Conservation (phyloP, 2,797 vertebrate species). For the Onychomys torridus region DNA sequence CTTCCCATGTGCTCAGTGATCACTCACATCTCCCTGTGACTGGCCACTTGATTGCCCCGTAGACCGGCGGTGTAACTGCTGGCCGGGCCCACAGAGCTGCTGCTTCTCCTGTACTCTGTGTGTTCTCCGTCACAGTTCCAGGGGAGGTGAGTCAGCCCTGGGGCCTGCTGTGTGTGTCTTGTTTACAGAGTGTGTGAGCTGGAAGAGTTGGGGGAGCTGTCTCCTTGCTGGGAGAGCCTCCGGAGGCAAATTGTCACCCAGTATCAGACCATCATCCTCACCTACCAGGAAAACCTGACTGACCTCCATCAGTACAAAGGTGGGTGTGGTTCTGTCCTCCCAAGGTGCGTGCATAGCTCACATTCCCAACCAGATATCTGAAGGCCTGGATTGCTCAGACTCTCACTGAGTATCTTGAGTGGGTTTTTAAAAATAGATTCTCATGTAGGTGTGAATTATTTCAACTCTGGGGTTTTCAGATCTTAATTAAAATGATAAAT, state of each 20-base stretch:
- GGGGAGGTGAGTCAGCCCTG: not conserved
- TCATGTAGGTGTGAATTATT: slow-evolving; percentile 62
- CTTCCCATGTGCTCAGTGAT: not conserved
- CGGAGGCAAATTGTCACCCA: slow-evolving; percentile 97
- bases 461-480: slow-evolving; percentile 44
- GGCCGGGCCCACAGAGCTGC: not conserved
- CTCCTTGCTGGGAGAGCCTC: slow-evolving; percentile 98
- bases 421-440: slow-evolving; percentile 65
- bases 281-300: slow-evolving; percentile 95
- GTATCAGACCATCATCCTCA: slow-evolving; percentile 95
- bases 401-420: not conserved
- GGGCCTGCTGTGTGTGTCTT: not conserved
- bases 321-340: slow-evolving; percentile 71
- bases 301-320: slow-evolving; percentile 97
- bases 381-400: not conserved
- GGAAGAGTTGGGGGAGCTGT: slow-evolving; percentile 96
- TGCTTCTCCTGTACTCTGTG: accelerated
- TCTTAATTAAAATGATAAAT: slow-evolving; percentile 61
- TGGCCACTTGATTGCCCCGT: not conserved
- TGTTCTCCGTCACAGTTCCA: not conserved
- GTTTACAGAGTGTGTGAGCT: slow-evolving; percentile 94
- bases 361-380: not conserved
- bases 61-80: not conserved
- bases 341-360: accelerated
- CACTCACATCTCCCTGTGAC: not conserved